phyloP scores from a whole-genome alignment of 2,113 vertebrate genomes.

The Chlamydotis undulata region DNA sequence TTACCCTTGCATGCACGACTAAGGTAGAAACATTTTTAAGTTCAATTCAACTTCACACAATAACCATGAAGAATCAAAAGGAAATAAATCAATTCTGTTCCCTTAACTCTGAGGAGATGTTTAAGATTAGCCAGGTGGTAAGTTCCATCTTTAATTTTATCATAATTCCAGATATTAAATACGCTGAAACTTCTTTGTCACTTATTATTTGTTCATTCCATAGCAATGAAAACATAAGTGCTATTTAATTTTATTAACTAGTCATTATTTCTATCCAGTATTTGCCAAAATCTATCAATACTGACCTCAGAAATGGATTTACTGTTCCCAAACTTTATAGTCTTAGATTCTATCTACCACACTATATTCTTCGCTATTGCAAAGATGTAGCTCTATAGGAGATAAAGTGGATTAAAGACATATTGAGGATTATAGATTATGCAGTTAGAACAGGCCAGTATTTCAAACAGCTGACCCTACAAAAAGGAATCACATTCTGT shows the following conservation, averaged over 20 bases:
- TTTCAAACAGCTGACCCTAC: constrained; percentile 44
- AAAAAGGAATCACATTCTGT: constrained; percentile 55
- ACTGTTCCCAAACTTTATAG: constrained; percentile 3
- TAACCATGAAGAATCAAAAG: background rate
- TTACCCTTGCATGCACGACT: background rate
- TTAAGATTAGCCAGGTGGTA: constrained; percentile 30
- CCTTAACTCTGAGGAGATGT: background rate
- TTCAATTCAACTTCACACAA: background rate
- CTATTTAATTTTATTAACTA: background rate
- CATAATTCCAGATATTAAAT: constrained; percentile 26
- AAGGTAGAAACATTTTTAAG: background rate
- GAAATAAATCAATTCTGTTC: background rate
- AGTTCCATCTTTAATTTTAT: constrained; percentile 40
- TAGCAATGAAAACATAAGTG: constrained; percentile 2
- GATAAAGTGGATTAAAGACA: constrained; percentile 61
- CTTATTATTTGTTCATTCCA: constrained; percentile 29
- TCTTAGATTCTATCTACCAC: background rate
- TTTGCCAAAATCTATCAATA: constrained; percentile 34
- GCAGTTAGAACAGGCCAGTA: constrained; percentile 26
- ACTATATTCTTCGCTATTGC: background rate
- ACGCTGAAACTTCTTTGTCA: background rate
- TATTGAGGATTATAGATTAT: constrained; percentile 61
- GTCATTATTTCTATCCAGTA: background rate
- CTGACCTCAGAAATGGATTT: background rate
- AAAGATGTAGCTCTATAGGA: constrained; percentile 10